Conservation (phyloP, 2,888 invertebrate genomes). For the Noctua comes region DNA sequence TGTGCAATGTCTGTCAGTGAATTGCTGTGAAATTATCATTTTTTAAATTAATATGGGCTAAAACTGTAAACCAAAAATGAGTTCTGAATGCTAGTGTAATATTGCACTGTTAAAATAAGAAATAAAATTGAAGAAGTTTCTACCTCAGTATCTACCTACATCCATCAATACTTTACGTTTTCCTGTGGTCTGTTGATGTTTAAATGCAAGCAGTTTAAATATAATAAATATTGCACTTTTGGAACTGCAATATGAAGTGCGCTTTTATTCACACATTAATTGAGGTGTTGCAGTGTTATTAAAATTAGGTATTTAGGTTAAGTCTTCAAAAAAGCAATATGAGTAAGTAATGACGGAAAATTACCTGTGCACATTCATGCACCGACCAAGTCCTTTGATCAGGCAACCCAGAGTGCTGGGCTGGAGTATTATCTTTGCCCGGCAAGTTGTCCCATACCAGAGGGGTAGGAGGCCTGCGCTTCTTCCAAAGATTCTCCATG, state of each 20-base stretch:
- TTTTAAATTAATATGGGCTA: too few relatives aligned
- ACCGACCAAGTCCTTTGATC: conserved; percentile 96
- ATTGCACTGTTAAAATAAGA: too few relatives aligned
- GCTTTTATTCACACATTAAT: background rate
- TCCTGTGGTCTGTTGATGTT: background rate
- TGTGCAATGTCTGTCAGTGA: background rate
- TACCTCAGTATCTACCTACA: background rate
- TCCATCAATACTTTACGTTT: background rate
- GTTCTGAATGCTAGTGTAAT: too few relatives aligned
- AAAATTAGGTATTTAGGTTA: background rate
- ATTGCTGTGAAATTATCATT: background rate
- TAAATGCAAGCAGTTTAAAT: background rate
- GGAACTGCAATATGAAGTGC: background rate
- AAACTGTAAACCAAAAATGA: too few relatives aligned
- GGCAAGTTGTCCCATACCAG: conserved; percentile 93
- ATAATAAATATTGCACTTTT: background rate
- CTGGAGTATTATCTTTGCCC: conserved; percentile 86
- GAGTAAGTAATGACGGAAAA: background rate
- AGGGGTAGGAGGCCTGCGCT: conserved; percentile 95
- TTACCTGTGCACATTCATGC: conserved; percentile 92
- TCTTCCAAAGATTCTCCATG: conserved; percentile 99
- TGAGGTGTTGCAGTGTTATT: background rate
- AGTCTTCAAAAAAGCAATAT: background rate
- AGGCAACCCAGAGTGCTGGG: conserved; percentile 89
- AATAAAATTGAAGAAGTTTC: background rate